Conservation (phyloP, 64 coral and sea anemone species). For the Porites lutea region DNA sequence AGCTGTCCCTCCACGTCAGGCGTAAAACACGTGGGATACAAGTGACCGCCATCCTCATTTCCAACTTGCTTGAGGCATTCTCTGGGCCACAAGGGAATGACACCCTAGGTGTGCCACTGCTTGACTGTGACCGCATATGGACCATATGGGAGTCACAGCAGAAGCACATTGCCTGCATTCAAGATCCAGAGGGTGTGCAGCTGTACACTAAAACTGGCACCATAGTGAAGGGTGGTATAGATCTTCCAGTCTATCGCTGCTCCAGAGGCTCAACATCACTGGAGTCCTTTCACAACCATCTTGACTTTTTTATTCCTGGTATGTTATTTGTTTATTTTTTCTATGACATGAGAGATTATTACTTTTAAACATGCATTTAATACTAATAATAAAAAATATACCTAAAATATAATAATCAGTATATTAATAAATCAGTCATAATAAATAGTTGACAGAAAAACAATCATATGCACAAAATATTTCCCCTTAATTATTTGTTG, state of each 20-base stretch:
- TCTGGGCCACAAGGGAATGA: slow-evolving; percentile 59
- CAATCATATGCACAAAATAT: too few relatives aligned
- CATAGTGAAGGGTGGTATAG: slow-evolving; percentile 16
- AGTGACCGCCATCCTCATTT: slow-evolving; percentile 11
- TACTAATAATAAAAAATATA: neutral
- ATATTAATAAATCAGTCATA: neutral
- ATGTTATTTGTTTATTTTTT: neutral
- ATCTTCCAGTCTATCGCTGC: slow-evolving; percentile 45
- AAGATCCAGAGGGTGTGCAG: slow-evolving; percentile 59
- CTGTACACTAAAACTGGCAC: slow-evolving; percentile 53
- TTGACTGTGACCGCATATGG: slow-evolving; percentile 44
- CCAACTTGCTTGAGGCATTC: slow-evolving; percentile 23
- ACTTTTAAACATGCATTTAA: neutral
- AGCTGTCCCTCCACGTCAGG: slow-evolving; percentile 41
- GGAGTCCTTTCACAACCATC: slow-evolving; percentile 77
- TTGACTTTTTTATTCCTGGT: slow-evolving; percentile 72
- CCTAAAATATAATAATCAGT: neutral
- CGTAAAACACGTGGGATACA: slow-evolving; percentile 21
- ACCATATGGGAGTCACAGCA: slow-evolving; percentile 50
- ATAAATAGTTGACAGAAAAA: too few relatives aligned
- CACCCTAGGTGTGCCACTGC: slow-evolving; percentile 64
- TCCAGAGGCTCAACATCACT: slow-evolving; percentile 64
- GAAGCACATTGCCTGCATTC: slow-evolving; percentile 56
- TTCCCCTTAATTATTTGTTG: too few relatives aligned
- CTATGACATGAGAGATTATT: neutral